Base-by-base conservation (phyloP, 2,797 vertebrate genomes). In the Crypturellus tataupa region DNA sequence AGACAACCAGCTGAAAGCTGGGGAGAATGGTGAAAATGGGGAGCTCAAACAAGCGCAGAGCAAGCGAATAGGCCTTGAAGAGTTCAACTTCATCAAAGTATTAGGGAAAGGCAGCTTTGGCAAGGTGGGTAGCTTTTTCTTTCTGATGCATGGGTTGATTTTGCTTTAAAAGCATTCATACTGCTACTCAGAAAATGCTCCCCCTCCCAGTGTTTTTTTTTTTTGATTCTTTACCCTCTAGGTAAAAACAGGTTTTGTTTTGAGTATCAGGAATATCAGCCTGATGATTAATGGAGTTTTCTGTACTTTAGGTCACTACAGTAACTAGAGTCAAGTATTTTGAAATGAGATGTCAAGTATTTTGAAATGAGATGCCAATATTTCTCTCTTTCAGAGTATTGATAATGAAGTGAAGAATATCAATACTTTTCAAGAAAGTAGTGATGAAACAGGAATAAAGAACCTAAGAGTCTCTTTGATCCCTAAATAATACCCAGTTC, bases 81-180 rank as follows among this genome's bases (percentile, higher is more conserved):
- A 99, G 94, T 99, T 99, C 94, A 96, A 98, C 92, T 99, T 99
- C 97, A 99, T 99, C 97, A 99, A 99, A 98, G 99, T 99, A 77
- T 97, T 99, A 96, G 99, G 99, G 42, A 99, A 99, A 97, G 99
- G 99, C 97, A 99, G 99, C 97, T 99, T 99, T 67, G 99, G 99
- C 95, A 99, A 99, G 98, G 99, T 99, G 64, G 78, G 98, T 93
- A 82, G 42, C 20, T 7, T 62, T 51, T 68, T 65, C 42, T 70
- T 10, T 39, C 13, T 70, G 2, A 1, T n/a, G 1, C 47, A 42
- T 12, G 37, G 21, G 4, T 1, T 53, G n/a, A 44, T 82, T 92
- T 65, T 83, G 6, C 68, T 70, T 75, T 77, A 53, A 17, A 80
- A 75, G 2, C 33, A 39, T 51, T 89, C 3, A 0, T 47, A 55